These are phyloP conservation scores for Bombus confusus DNA, from an alignment of 1,140 invertebrate genomes.

Conservation along the genomic window DNA sequence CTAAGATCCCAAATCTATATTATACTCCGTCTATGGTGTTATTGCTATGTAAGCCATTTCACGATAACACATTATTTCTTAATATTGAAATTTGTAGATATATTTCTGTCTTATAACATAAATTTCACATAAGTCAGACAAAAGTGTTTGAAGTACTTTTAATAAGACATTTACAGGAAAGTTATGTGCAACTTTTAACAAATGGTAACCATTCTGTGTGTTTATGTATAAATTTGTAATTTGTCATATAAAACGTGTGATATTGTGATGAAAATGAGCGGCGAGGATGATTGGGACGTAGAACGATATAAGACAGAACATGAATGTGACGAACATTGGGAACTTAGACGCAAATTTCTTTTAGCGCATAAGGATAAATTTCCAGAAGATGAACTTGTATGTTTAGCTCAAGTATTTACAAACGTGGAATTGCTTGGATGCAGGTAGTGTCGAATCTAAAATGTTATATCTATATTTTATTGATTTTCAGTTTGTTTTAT, in stretches of 20 bases:
- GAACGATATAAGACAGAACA: slow-evolving; percentile 87
- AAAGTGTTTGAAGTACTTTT: background rate
- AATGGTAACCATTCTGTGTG: no score
- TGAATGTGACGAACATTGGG: slow-evolving; percentile 93
- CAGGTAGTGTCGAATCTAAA: slow-evolving; percentile 82
- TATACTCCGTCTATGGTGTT: background rate
- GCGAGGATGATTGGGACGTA: slow-evolving; percentile 78
- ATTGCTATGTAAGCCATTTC: background rate
- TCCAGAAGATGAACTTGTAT: slow-evolving; percentile 89
- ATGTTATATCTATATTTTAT: background rate
- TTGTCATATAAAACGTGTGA: background rate
- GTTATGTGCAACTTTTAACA: background rate
- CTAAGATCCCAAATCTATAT: background rate
- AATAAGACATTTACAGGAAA: background rate
- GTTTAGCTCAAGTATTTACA: slow-evolving; percentile 91
- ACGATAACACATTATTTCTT: background rate
- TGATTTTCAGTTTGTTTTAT: slow-evolving; percentile 2
- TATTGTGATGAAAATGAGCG: slow-evolving; percentile 35
- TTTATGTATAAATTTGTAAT: background rate
- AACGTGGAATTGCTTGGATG: slow-evolving; percentile 94
- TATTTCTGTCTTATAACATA: background rate
- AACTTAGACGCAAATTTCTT: slow-evolving; percentile 89
- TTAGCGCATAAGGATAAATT: slow-evolving; percentile 87
- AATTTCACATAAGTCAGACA: background rate
- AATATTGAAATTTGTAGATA: background rate